phyloP scores from a whole-genome alignment of 1,140 invertebrate genomes.

The Magallana angulata region DNA sequence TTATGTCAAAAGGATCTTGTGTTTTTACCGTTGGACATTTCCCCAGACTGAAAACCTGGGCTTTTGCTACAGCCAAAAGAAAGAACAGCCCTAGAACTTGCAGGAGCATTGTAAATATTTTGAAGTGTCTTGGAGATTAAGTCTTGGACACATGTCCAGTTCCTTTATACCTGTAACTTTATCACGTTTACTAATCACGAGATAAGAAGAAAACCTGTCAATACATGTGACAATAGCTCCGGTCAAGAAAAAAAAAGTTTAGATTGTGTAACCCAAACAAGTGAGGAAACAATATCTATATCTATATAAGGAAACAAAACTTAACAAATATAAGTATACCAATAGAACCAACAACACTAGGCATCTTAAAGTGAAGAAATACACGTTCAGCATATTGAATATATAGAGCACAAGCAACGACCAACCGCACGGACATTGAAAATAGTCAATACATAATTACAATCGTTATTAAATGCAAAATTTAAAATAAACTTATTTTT shows the following conservation, averaged over 20 bases:
- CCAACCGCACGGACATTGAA: no score
- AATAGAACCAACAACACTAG: no score
- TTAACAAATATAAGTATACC: no score
- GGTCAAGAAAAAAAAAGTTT: not conserved
- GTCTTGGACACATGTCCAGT: not conserved
- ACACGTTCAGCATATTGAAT: no score
- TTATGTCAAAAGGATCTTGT: constrained; percentile 54
- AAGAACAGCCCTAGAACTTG: not conserved
- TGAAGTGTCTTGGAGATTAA: not conserved
- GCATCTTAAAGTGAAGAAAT: no score
- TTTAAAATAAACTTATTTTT: no score
- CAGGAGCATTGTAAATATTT: not conserved
- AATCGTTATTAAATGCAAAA: no score
- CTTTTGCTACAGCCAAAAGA: constrained; percentile 7
- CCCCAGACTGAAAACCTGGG: constrained; percentile 53
- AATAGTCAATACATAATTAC: no score
- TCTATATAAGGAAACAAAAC: no score
- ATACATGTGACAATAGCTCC: not conserved
- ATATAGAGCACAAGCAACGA: no score
- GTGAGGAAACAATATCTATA: no score
- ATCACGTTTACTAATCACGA: not conserved
- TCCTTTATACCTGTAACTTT: not conserved
- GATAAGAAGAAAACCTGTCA: no score
- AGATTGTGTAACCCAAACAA: not conserved
- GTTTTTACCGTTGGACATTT: constrained; percentile 52